Conservation (phyloP, 2,888 invertebrate genomes). For the Phania funesta region DNA sequence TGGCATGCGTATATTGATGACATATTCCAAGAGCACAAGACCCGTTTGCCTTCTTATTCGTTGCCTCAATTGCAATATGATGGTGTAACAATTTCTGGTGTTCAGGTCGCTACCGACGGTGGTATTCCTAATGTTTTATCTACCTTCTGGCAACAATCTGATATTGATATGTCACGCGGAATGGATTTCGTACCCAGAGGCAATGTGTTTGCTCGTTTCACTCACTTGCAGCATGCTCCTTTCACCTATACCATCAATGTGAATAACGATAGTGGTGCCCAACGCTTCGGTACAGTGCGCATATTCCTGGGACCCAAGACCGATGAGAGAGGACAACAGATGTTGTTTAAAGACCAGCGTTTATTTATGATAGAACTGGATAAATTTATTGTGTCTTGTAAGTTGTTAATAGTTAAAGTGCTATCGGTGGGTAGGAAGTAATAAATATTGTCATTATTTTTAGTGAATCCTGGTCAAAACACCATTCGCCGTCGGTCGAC, state of each 20-base stretch:
- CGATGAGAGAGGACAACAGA: conserved; percentile 85
- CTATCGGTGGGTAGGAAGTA: background rate
- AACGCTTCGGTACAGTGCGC: conserved; percentile 79
- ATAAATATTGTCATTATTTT: conserved; percentile 67
- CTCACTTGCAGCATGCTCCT: conserved; percentile 88
- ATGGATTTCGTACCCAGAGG: conserved; percentile 91
- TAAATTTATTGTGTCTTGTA: conserved; percentile 83
- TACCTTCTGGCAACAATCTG: conserved; percentile 90
- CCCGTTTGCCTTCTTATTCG: conserved; percentile 85
- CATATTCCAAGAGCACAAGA: conserved; percentile 88
- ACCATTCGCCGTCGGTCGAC: conserved; percentile 84
- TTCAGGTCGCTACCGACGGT: conserved; percentile 82
- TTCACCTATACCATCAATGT: conserved; percentile 86
- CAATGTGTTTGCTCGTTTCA: conserved; percentile 85
- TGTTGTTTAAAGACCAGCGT: conserved; percentile 82
- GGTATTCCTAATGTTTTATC: conserved; percentile 83
- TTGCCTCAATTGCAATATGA: conserved; percentile 74
- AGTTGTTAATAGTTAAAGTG: conserved; percentile 63
- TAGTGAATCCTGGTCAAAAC: conserved; percentile 86
- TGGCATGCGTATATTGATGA: conserved; percentile 91
- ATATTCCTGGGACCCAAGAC: conserved; percentile 85
- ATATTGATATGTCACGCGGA: conserved; percentile 88
- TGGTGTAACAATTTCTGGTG: conserved; percentile 83
- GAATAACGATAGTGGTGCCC: conserved; percentile 82
- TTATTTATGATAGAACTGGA: conserved; percentile 86